Base-by-base conservation (phyloP, 35 echinoderm and acorn worm genomes). In the Ptychodera flava region DNA sequence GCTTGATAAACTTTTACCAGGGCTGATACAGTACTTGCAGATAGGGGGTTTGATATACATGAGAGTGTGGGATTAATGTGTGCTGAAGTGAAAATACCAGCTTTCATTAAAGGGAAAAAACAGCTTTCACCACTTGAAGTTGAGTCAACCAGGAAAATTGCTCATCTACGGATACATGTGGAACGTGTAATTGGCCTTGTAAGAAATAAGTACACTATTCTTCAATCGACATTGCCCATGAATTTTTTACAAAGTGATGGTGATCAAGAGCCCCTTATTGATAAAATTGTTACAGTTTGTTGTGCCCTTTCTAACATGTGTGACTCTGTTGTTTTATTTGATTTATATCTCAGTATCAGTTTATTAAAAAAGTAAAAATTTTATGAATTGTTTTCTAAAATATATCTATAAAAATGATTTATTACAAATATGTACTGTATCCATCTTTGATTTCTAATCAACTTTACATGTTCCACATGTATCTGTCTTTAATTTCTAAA, bases 71-170 rank as follows among this genome's bases (percentile, higher is more conserved):
- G 6, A 12, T 12, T 6, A 22, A 64, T 12, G 45, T 64, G 6
- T 12, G 28, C 28, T 75, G 0, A 28, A n/a, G 30, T 86, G n/a
- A 76, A 64, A 30, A 86, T 86, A 30, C 27, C 37, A 76, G 85
- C 85, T 32, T 88, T 86, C 12, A 86, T 53, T 1, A 86, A 33
- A 86, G 84, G 84, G 16, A 37, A 32, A 31, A 76, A 45, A 86
- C 85, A 86, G 31, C 31, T 86, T 28, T 31, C 16, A 31, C 38
- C 36, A 32, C 16, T 52, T 22, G 85, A 86, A 32, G 0, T 86
- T 10, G 85, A 78, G 33, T 27, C 28, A 16, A 77, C 37, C 32
- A 28, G 31, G 28, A 15, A 34, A 15, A 52, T 16, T 34, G 84
- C 38, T 28, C 32, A 15, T 28, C 84, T 52, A 22, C 22, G 84